Base-by-base conservation (phyloP, 2,888 invertebrate genomes). In the Archips xylosteana region DNA sequence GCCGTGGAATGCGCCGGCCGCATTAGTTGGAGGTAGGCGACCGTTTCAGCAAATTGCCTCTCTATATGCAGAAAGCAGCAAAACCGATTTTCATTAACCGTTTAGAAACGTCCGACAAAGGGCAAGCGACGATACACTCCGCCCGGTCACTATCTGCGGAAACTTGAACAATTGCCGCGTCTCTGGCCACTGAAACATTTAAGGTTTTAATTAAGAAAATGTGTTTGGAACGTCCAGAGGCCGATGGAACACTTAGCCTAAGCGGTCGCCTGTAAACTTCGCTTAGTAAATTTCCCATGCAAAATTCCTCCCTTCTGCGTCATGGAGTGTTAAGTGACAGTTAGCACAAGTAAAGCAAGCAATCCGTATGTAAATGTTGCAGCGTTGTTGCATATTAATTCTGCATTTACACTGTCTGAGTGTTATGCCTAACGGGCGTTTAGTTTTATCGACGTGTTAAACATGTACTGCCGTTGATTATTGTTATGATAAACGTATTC, bases 51-150 rank as follows among this genome's bases (percentile, higher is more conserved):
- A 89, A 91, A 91, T 89, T 89, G 85, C 89, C 89, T 87, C 88
- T 91, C 90, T 90, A 88, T 91, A 92, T 92, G 91, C 92, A 90
- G 89, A 90, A 89, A 91, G 85, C 88, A 85, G 81, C 82, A 82
- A 83, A 87, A 84, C 85, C 86, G 90, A 90, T 91, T 91, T 92
- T 92, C 90, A 91, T 91, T 92, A 91, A 89, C 83, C 83, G 86
- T 81, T 86, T 84, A 81, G 81, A 84, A 81, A 79, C 83, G 80
- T 78, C 79, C 80, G 83, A 85, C 85, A 87, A 84, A 84, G 84
- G 82, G 83, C 80, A 81, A 84, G 79, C 45, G 76, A 9, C 62
- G 78, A 82, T 82, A 82, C 78, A 78, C 78, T 78, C 75, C 73
- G 75, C 75, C 75, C 64, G 70, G 70, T 67, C 71, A 67, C 60